Percentiles rank a stretch among this genome's conserved stretches.
These are phyloP conservation scores for Prietella phreatophila DNA, from an alignment of 2,113 vertebrate genomes.

Conservation along the genomic window DNA sequence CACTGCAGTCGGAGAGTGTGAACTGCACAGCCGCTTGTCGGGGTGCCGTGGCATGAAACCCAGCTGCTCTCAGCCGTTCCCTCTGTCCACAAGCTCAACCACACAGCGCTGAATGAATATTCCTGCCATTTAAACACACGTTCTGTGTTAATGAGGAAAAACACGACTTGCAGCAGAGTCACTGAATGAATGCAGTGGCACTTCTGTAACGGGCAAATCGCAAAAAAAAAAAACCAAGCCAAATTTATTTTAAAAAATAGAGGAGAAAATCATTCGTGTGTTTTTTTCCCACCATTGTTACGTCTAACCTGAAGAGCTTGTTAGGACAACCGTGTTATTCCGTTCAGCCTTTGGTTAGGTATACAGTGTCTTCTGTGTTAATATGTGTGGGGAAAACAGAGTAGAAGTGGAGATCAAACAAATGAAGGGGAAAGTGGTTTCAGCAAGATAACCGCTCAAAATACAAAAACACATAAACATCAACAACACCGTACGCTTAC, in stretches of 20 bases:
- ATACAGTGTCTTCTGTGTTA: not conserved
- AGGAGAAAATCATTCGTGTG: not conserved
- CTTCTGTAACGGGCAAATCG: not conserved
- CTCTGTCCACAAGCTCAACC: constrained; percentile 24
- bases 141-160: not conserved
- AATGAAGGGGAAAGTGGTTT: constrained; percentile 55
- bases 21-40: constrained; percentile 50
- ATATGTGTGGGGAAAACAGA: constrained; percentile 39
- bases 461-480: constrained; percentile 27
- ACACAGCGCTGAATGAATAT: constrained; percentile 14
- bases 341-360: not conserved
- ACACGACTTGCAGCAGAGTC: not conserved
- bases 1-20: constrained; percentile 36
- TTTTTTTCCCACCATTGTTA: not conserved
- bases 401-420: constrained; percentile 59
- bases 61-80: constrained; percentile 38
- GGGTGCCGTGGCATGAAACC: constrained; percentile 52
- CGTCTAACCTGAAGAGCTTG: not conserved
- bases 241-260: not conserved
- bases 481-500: constrained; percentile 34
- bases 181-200: not conserved
- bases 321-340: not conserved
- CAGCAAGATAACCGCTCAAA: constrained; percentile 62
- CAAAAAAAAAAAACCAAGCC: not conserved
- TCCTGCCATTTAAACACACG: not conserved